Conservation (phyloP, 2,113 vertebrate species). For the Sturnira hondurensis region DNA sequence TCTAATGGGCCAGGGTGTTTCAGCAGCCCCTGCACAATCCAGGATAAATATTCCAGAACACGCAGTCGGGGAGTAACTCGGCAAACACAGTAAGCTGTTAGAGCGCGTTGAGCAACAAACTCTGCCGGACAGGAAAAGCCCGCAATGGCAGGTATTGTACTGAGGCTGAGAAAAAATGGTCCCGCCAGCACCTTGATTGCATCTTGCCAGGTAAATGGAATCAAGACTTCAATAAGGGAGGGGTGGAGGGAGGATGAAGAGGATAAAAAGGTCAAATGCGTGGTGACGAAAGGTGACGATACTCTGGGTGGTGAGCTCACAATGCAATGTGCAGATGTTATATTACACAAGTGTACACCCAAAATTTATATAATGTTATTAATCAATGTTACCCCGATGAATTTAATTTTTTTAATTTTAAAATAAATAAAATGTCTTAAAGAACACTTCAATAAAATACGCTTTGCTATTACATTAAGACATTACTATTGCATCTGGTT, state of each 20-base stretch:
- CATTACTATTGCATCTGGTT: rapidly evolving
- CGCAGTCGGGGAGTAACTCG: background rate
- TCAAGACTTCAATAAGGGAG: background rate
- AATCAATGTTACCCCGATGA: too few relatives aligned
- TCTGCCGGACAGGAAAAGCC: background rate
- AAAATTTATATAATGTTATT: background rate
- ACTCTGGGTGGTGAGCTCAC: too few relatives aligned
- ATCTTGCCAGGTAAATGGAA: background rate
- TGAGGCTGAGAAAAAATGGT: background rate
- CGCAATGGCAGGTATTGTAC: background rate
- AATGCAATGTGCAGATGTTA: background rate
- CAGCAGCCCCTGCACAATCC: background rate
- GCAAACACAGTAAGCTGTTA: background rate
- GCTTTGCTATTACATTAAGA: background rate
- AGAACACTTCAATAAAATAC: background rate
- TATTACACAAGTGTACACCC: background rate
- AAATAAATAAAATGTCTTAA: background rate
- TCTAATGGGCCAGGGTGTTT: background rate
- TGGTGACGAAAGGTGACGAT: background rate
- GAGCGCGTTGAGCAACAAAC: background rate
- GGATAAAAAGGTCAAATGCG: background rate
- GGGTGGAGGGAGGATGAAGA: background rate
- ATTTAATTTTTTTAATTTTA: background rate
- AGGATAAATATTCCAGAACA: slow-evolving; percentile 10
- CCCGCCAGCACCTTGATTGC: background rate